Base-by-base conservation (phyloP, 2,113 vertebrate genomes). In the Apeltes quadracus region DNA sequence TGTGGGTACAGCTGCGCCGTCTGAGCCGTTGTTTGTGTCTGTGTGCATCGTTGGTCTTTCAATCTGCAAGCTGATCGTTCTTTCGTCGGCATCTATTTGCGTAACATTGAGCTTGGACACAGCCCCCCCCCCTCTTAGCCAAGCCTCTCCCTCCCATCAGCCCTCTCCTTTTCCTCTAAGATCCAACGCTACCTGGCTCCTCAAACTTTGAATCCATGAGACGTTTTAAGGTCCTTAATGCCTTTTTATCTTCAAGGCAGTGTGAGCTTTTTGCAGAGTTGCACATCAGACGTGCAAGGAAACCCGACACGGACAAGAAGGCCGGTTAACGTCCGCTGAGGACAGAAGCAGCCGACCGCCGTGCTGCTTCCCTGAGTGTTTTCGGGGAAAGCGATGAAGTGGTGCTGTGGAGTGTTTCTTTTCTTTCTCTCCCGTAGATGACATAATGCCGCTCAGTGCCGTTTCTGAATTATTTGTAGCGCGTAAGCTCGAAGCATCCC, bases 1-100 rank as follows among this genome's bases (percentile, higher is more conserved):
- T 90, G 87, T 87, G 79, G 72, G 81, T 87, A 76, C 90, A 91
- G 91, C 90, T 92, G 91, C 81, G 78, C 61, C 13, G 81, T 88
- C 86, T 87, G 61, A 82, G 75, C 69, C 54, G 61, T 72, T 87
- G 82, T 88, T 83, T 88, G 82, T 22, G 34, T 81, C 72, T 82
- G 38, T 13, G 46, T 61, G 66, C 61, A 56, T 88, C 67, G 82
- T 89, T 88, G 86, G 82, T 87, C 79, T 75, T 59, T 73, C 32
- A 29, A 16, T 36, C 38, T 68, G 72, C 54, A 75, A 77, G 56
- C 46, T 39, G 15, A 69, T n/a, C n/a, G 84, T 46, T 70, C 76
- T 86, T 69, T 54, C 65, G 73, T 73, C 29, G 34, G 84, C 75
- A 71, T 68, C 84, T 69, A 72, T 61, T 61, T 69, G 79, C 70